These are phyloP conservation scores for Lithosia quadra DNA, from an alignment of 2,888 invertebrate genomes.

Conservation along the genomic window DNA sequence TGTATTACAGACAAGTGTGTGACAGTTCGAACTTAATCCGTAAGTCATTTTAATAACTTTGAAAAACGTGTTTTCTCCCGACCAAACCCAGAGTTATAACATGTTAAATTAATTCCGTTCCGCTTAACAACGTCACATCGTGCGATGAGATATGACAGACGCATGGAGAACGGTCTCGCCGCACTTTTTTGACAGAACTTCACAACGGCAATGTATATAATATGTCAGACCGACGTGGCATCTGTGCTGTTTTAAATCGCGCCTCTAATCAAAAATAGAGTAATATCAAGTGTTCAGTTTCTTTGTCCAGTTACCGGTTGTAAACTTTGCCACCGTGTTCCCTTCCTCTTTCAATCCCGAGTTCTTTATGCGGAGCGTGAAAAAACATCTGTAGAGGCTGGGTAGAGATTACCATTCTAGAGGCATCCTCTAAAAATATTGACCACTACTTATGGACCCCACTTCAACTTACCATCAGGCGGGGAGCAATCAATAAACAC, in stretches of 20 bases:
- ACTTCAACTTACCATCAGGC: too few relatives aligned
- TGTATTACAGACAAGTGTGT: background rate
- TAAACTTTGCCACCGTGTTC: too few relatives aligned
- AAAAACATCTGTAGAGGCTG: too few relatives aligned
- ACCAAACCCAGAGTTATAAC: background rate
- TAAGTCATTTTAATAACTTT: constrained; percentile 1
- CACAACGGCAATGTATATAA: background rate
- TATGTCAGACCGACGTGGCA: background rate
- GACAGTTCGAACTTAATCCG: background rate
- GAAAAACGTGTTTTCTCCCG: background rate
- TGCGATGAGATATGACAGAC: background rate
- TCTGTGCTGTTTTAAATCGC: background rate
- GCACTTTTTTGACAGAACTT: background rate
- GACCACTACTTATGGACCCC: too few relatives aligned
- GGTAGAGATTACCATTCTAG: too few relatives aligned
- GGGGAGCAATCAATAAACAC: background rate
- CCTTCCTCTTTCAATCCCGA: too few relatives aligned
- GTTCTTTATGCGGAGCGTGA: too few relatives aligned
- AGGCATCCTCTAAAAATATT: too few relatives aligned
- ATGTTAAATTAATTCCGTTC: constrained; percentile 4
- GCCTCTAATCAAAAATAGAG: background rate
- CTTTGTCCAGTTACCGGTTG: background rate
- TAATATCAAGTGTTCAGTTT: background rate
- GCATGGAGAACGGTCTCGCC: background rate
- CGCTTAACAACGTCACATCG: background rate